Evolutionary conservation across 1,140 invertebrate species (phyloP).

Genomic region (Drosophila bipectinata): DNA sequence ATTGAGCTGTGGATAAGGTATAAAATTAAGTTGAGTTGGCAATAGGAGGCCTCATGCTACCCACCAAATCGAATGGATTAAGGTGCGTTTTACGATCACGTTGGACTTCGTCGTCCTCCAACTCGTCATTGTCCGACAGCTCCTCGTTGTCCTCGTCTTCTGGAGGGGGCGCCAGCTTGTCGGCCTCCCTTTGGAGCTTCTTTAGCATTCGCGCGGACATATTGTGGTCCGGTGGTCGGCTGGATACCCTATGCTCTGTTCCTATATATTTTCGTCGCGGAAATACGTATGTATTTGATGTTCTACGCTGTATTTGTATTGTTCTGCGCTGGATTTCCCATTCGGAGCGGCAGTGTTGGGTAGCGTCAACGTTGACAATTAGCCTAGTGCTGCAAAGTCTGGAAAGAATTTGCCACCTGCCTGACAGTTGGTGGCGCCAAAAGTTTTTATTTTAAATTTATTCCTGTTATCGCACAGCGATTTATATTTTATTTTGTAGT

Average conservation of each 20-base stretch:
- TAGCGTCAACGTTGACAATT: constrained; percentile 5
- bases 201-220: constrained; percentile 88
- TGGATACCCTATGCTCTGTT: constrained; percentile 1
- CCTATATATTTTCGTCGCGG: constrained; percentile 30
- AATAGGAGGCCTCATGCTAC: constrained; percentile 9
- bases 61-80: constrained; percentile 69
- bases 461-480: not conserved
- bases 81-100: constrained; percentile 58
- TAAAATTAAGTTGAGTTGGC: constrained; percentile 25
- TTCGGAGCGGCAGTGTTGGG: constrained; percentile 10
- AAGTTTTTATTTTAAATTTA: not conserved
- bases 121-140: constrained; percentile 68
- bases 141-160: constrained; percentile 67
- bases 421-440: not conserved
- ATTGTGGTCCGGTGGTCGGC: constrained; percentile 3
- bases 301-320: constrained; percentile 1
- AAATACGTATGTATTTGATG: constrained; percentile 21
- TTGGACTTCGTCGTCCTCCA: constrained; percentile 84
- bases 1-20: constrained; percentile 84
- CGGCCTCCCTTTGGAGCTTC: constrained; percentile 86
- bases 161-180: constrained; percentile 80
- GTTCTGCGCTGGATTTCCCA: constrained; percentile 22
- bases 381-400: not conserved
- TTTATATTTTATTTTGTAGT: not conserved
- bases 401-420: not conserved